These are phyloP conservation scores for Phocides pigmalion DNA, from an alignment of 1,140 invertebrate genomes.

Conservation along the genomic window DNA sequence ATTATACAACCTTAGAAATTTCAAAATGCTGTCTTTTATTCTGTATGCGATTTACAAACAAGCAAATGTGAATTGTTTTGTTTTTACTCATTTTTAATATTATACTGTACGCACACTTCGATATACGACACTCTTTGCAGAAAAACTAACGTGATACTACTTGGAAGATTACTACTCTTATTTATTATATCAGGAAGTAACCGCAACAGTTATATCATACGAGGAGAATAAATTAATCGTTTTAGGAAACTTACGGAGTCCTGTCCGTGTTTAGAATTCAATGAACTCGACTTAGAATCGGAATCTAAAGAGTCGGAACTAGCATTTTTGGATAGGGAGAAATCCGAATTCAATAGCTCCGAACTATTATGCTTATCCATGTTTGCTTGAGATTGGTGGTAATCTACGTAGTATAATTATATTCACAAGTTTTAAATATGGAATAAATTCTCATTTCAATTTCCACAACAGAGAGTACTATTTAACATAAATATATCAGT, in stretches of 20 bases:
- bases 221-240: conserved; percentile 83
- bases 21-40: conserved; percentile 54
- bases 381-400: neutral
- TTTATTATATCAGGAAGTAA: conserved; percentile 61
- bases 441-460: neutral
- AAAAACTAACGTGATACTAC: neutral
- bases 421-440: neutral
- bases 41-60: conserved; percentile 69
- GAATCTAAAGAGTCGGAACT: conserved; percentile 92
- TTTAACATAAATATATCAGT: neutral
- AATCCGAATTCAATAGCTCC: conserved; percentile 79
- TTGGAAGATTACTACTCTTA: conserved; percentile 9
- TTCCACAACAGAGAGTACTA: neutral
- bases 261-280: conserved; percentile 91
- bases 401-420: neutral
- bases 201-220: conserved; percentile 59
- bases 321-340: conserved; percentile 84
- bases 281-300: conserved; percentile 91
- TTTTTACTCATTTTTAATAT: conserved; percentile 62
- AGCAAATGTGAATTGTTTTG: conserved; percentile 65
- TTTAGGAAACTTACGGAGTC: conserved; percentile 88
- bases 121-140: neutral
- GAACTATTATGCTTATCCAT: conserved; percentile 83
- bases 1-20: conserved; percentile 49
- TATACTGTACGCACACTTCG: neutral